Base-by-base conservation (phyloP, 2,888 invertebrate genomes). In the Glaucopsyche alexis region DNA sequence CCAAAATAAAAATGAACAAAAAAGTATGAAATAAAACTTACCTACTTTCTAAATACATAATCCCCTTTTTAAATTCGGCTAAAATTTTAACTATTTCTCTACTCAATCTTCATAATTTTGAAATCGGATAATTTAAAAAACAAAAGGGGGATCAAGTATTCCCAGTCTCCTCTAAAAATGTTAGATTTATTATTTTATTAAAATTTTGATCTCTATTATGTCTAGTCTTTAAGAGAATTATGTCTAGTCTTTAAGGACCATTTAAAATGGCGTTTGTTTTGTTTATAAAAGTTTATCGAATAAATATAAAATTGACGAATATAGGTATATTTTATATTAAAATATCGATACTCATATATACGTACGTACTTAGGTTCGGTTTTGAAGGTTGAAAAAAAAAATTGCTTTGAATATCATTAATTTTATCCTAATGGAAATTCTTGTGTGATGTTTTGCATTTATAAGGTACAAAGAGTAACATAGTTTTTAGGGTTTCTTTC, bases 281-380 rank as follows among this genome's bases (percentile, higher is more conserved):
- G 60, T 60, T 60, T 60, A 14, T 60, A 38, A 60, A 55, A 38
- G 60, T 60, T 60, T 60, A 60, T 60, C 1, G 60, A 60, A 29
- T 6, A 19, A 60, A 11, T 11, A 47, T 47, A 47, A 47, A 47
- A 47, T 47, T 47, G 1, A 13, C 9, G 13, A 47, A 47, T 47
- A 47, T 8, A 47, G 4, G 3, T 29, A 29, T 29, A 29, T 29
- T 29, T 29, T 47, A 8, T 47, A 13, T 42, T 42, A 42, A 6
- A 42, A 42, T 29, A 60, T 55, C 16, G 7, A 60, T 60, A 29
- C 6, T 8, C 9, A 9, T 3, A 42, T 29, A 42, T 42, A 42
- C 4, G 52, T 52, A n/a, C n/a, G n/a, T n/a, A n/a, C n/a, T n/a
- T n/a, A 9, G 52, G 8, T 16, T 8, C 52, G 16, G 2, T 9